Conservation (phyloP, 2,113 vertebrate species). For the Sorex araneus region DNA sequence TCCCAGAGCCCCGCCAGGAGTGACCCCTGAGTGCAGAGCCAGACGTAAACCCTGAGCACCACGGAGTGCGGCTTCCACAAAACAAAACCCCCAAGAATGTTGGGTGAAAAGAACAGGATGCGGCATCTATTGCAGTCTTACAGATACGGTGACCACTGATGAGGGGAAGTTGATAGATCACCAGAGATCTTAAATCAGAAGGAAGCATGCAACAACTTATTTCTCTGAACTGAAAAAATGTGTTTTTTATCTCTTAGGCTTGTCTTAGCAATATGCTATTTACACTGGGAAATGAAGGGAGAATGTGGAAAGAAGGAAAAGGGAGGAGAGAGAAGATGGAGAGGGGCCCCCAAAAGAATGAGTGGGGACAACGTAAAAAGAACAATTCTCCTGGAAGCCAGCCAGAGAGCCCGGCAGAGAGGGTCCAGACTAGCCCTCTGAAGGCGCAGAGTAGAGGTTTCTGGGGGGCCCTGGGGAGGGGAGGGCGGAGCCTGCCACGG, state of each 20-base stretch:
- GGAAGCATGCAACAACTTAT: not conserved
- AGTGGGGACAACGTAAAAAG: not conserved
- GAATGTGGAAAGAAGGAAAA: not conserved
- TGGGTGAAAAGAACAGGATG: too few relatives aligned
- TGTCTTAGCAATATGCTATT: slow-evolving; percentile 48
- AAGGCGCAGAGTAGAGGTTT: not conserved
- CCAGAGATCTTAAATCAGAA: slow-evolving; percentile 5
- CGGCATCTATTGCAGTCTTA: not conserved
- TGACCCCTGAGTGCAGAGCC: too few relatives aligned
- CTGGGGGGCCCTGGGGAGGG: not conserved
- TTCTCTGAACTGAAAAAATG: slow-evolving; percentile 29
- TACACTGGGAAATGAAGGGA: slow-evolving; percentile 60
- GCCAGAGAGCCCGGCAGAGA: not conserved
- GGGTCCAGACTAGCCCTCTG: not conserved
- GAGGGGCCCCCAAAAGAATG: not conserved
- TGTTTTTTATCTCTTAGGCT: slow-evolving; percentile 27
- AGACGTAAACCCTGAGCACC: too few relatives aligned
- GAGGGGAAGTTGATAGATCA: not conserved
- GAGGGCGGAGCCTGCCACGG: not conserved
- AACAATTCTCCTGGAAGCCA: slow-evolving; percentile 47
- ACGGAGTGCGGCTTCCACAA: too few relatives aligned
- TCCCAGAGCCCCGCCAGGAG: too few relatives aligned
- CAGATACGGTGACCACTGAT: too few relatives aligned
- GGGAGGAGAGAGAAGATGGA: slow-evolving; percentile 29
- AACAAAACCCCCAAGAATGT: too few relatives aligned